Conservation (phyloP, 2,888 invertebrate genomes). For the Idaea biselata region DNA sequence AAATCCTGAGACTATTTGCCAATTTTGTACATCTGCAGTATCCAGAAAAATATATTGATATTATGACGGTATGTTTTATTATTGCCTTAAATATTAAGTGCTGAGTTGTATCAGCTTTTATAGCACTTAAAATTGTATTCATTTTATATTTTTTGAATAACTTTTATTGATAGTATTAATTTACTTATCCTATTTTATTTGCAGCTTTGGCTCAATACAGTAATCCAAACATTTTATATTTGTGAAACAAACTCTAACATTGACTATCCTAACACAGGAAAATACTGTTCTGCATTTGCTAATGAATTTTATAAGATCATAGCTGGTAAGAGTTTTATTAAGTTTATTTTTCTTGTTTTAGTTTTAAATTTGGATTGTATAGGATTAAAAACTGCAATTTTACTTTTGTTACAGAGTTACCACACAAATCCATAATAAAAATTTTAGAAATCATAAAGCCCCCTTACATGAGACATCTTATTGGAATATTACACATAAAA, state of each 20-base stretch:
- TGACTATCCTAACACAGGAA: conserved; percentile 61
- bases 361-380: no score
- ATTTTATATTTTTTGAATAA: conserved; percentile 4
- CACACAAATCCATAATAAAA: conserved; percentile 48
- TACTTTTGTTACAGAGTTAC: conserved; percentile 53
- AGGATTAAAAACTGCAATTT: neutral
- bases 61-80: conserved; percentile 53
- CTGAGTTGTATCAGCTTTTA: no score
- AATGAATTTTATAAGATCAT: conserved; percentile 60
- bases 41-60: conserved; percentile 57
- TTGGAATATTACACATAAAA: conserved; percentile 49
- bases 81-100: neutral
- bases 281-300: conserved; percentile 54
- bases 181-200: conserved; percentile 27
- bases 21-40: conserved; percentile 60
- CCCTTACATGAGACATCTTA: conserved; percentile 53
- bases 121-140: conserved; percentile 2
- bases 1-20: conserved; percentile 60
- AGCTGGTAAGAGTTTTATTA: conserved; percentile 41
- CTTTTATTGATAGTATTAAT: neutral
- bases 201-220: conserved; percentile 64
- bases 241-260: conserved; percentile 56
- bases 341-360: no score
- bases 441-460: conserved; percentile 62
- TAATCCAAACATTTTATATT: conserved; percentile 62